A percentile compares a stretch with the other conserved stretches of the same genome.
Conservation (phyloP, 2,797 vertebrate species). For the Ibycter americanus region DNA sequence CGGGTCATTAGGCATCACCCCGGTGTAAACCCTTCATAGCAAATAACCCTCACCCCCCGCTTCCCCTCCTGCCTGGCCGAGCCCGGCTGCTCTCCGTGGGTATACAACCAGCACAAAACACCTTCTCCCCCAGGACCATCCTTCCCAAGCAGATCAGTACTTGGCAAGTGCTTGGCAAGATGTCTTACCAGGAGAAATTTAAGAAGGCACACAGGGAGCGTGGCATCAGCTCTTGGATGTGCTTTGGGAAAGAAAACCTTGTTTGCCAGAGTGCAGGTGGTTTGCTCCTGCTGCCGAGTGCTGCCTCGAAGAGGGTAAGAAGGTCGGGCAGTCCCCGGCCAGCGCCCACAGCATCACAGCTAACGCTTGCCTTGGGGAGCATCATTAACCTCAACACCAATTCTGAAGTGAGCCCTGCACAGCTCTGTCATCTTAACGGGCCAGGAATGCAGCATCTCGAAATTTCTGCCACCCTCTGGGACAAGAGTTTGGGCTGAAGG, state of each 20-base stretch:
- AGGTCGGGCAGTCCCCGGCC: neutral
- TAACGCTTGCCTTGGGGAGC: neutral
- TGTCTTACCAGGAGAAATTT: neutral
- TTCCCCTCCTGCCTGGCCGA: neutral
- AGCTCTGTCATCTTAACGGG: neutral
- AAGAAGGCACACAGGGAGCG: fast-evolving
- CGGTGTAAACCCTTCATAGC: fast-evolving
- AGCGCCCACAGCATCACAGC: neutral
- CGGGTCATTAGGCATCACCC: fast-evolving
- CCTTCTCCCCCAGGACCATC: neutral
- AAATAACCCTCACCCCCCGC: fast-evolving
- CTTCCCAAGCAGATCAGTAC: neutral
- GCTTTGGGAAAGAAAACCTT: neutral
- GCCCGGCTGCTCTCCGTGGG: neutral
- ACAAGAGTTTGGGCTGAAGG: neutral
- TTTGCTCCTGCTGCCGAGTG: neutral
- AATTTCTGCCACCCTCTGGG: neutral
- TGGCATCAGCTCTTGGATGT: fast-evolving
- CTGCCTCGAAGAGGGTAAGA: neutral
- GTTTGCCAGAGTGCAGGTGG: neutral
- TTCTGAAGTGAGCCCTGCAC: neutral
- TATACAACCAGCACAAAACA: neutral
- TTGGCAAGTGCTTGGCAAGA: neutral
- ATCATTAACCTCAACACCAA: neutral
- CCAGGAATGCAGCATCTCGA: neutral